These are phyloP conservation scores for Apodemia hepburni DNA, from an alignment of 2,888 invertebrate species.

Conservation along the genomic window DNA sequence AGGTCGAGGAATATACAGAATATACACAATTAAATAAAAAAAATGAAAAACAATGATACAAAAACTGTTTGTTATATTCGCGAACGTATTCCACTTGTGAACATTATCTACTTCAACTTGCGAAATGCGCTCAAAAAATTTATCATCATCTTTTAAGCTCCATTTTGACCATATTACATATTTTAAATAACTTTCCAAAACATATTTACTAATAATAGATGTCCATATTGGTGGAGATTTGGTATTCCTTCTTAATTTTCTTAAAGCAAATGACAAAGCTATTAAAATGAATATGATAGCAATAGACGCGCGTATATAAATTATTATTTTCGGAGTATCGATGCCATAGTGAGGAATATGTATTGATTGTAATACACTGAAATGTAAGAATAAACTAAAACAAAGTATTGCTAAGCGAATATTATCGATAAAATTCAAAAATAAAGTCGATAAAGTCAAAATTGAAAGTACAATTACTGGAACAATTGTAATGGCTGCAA, in stretches of 20 bases:
- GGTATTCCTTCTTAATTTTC: conserved; percentile 32
- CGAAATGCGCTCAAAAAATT: conserved; percentile 16
- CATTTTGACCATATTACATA: conserved; percentile 39
- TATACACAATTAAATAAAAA: conserved; percentile 32
- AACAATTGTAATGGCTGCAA: conserved; percentile 25
- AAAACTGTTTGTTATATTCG: conserved; percentile 38
- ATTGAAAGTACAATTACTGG: conserved; percentile 40
- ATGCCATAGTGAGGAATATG: conserved; percentile 38
- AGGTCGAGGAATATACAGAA: too few relatives aligned
- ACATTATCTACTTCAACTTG: neutral
- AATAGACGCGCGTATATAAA: conserved; percentile 42
- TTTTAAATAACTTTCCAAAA: conserved; percentile 33
- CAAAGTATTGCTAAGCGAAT: conserved; percentile 37
- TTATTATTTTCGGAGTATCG: conserved; percentile 41
- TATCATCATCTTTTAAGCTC: conserved; percentile 24
- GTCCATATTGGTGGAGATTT: conserved; percentile 35
- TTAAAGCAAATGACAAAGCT: conserved; percentile 37
- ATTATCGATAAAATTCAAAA: conserved; percentile 37
- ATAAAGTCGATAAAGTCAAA: conserved; percentile 37
- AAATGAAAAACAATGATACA: conserved; percentile 28
- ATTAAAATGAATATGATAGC: conserved; percentile 37
- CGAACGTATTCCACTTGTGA: conserved; percentile 40
- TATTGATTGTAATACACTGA: conserved; percentile 36
- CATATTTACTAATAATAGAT: conserved; percentile 33
- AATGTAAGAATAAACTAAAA: conserved; percentile 44